Percentiles rank a stretch among this genome's conserved stretches.
Evolutionary conservation across 2,113 vertebrate species (phyloP).

Genomic region (Sander lucioperca): DNA sequence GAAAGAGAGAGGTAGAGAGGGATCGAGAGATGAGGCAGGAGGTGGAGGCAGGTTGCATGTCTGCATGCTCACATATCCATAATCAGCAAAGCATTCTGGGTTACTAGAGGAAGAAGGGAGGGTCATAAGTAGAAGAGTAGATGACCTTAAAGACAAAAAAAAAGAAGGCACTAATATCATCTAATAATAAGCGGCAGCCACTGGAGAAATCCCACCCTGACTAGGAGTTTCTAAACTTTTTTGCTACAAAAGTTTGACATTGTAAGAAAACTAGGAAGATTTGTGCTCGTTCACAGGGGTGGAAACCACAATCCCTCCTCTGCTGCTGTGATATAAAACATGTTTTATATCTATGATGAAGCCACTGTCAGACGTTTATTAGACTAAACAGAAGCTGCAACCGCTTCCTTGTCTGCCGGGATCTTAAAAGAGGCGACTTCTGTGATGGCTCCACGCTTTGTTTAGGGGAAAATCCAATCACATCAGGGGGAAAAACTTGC

Average conservation of each 20-base stretch:
- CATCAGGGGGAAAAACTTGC: neutral
- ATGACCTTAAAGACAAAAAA: constrained; percentile 4
- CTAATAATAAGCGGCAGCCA: neutral
- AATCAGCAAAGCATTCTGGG: constrained; percentile 80
- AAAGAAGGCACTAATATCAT: neutral
- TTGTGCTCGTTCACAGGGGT: neutral
- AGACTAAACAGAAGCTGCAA: neutral
- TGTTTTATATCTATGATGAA: neutral
- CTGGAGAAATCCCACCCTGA: neutral
- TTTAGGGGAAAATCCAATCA: neutral
- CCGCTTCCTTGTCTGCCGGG: neutral
- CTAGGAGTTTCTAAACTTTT: neutral
- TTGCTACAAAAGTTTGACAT: neutral
- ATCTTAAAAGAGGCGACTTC: neutral
- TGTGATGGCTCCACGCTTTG: neutral
- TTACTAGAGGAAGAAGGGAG: constrained; percentile 42
- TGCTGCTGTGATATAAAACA: neutral
- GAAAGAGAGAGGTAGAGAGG: constrained; percentile 48
- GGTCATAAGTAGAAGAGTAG: neutral
- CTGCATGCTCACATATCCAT: constrained; percentile 90
- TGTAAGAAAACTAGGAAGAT: neutral
- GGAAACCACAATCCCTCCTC: no score
- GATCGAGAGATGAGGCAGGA: neutral
- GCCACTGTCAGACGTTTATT: neutral
- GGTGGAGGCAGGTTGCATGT: constrained; percentile 90